Base-by-base conservation (phyloP, 2,113 vertebrate genomes). In the Myrmecobius fasciatus region DNA sequence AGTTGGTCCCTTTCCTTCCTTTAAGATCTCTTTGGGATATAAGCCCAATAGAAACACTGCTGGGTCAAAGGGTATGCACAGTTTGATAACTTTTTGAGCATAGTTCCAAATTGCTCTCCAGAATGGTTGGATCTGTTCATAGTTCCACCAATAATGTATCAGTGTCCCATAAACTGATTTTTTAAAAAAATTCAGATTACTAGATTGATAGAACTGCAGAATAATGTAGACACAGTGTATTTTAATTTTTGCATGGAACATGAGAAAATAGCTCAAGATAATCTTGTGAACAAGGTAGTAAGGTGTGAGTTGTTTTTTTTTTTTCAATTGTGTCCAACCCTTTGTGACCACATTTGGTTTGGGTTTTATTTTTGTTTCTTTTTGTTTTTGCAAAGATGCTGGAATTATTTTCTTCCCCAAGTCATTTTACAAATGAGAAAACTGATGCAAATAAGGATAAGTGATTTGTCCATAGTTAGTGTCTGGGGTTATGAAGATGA, bases 241-340 rank as follows among this genome's bases (percentile, higher is more conserved):
- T 52, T 93, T 95, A 28, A 90, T 88, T 51, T 75, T 83, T 43
- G 36, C 52, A 92, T 54, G 46, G 12, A 93, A 90, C 48, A 95
- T 83, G 83, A 46, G n/a, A 88, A 22, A 60, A 25, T 75, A 46
- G 89, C 92, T 94, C 43, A 93, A 89, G 12, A 91, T 43, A 93
- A 25, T n/a, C 1, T 52, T 90, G 10, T 7, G 94, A 51, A 93
- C 53, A 31, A 56, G 11, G 67, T 25, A 89, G 54, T 53, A 49
- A 92, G 91, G 56, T n/a, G 2, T 49, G 43, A 43, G 6, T 89
- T 83, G 20, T 28, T 67, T 17, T 1, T 31, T 17, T 67, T 67
- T 60, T 60, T 67, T 67, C 31, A 67, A 31, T 67, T 14, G 1
- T 36, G 31, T 67, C 31, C 10, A 11, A 67, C 60, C 31, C 3